Evolutionary conservation across 1,140 invertebrate species (phyloP).

Genomic region (Drosophila serrata): DNA sequence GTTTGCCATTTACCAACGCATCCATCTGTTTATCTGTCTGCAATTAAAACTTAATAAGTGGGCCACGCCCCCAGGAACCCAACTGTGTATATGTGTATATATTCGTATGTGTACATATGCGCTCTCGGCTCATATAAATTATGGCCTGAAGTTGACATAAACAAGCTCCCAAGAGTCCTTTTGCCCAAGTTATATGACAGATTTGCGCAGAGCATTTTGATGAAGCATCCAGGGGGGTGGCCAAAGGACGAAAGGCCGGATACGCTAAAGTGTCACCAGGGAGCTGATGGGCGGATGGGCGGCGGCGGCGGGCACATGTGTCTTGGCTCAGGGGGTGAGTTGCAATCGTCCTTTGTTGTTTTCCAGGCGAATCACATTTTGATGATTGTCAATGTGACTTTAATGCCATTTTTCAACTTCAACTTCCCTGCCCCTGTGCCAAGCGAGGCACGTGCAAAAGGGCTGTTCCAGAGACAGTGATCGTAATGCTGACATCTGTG

Average conservation of each 20-base stretch:
- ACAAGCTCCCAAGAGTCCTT: slow-evolving; percentile 84
- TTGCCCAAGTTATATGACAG: slow-evolving; percentile 83
- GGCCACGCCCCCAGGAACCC: slow-evolving; percentile 44
- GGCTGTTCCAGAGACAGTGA: slow-evolving; percentile 65
- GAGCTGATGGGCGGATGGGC: slow-evolving; percentile 32
- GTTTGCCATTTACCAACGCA: slow-evolving; percentile 30
- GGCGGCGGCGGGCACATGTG: slow-evolving; percentile 60
- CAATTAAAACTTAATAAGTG: slow-evolving; percentile 77
- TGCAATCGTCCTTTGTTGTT: slow-evolving; percentile 56
- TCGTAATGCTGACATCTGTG: slow-evolving; percentile 85
- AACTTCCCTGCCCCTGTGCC: slow-evolving; percentile 25
- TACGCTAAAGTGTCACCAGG: slow-evolving; percentile 78
- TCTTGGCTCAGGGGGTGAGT: slow-evolving; percentile 40
- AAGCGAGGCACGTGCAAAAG: slow-evolving; percentile 69
- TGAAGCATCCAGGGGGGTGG: slow-evolving; percentile 53
- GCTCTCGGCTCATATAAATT: slow-evolving; percentile 71
- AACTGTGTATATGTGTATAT: background rate
- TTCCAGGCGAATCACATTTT: slow-evolving; percentile 82
- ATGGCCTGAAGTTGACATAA: slow-evolving; percentile 84
- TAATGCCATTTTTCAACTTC: slow-evolving; percentile 85
- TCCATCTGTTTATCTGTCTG: slow-evolving; percentile 15
- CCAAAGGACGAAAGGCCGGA: slow-evolving; percentile 24
- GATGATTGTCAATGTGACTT: slow-evolving; percentile 85
- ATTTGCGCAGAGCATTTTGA: slow-evolving; percentile 77
- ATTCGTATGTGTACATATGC: slow-evolving; percentile 57